Percentiles rank a stretch among this genome's conserved stretches.
Conservation (phyloP, 2,113 vertebrate genomes). For the Toxotes jaculatrix region DNA sequence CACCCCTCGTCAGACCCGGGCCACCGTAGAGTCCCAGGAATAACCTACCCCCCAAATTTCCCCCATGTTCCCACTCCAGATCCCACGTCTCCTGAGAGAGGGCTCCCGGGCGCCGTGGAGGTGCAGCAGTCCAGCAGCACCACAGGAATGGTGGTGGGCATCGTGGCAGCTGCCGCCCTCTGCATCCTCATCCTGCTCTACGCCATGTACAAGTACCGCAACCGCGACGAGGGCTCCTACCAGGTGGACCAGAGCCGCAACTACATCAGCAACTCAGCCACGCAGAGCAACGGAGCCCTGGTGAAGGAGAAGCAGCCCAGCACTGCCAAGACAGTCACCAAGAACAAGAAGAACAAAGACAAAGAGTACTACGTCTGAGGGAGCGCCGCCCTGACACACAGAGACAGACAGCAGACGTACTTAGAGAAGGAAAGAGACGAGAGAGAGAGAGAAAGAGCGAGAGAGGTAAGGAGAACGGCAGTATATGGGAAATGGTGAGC, state of each 20-base stretch:
- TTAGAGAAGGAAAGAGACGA: slow-evolving; percentile 68
- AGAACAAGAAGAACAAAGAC: slow-evolving; percentile 97
- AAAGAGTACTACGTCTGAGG: slow-evolving; percentile 96
- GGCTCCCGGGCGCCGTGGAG: slow-evolving; percentile 91
- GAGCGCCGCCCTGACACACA: slow-evolving; percentile 48
- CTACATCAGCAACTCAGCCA: slow-evolving; percentile 96
- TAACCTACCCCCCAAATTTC: slow-evolving; percentile 90
- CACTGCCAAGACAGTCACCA: slow-evolving; percentile 89
- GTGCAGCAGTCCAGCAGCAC: slow-evolving; percentile 96
- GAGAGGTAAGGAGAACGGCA: slow-evolving; percentile 31
- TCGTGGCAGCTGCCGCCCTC: slow-evolving; percentile 93
- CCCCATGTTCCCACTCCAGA: slow-evolving; percentile 92
- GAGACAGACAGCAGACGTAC: slow-evolving; percentile 62
- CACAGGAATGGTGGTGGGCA: slow-evolving; percentile 97
- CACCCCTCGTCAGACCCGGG: slow-evolving; percentile 88
- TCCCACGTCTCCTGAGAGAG: slow-evolving; percentile 89
- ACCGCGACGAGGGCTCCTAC: slow-evolving; percentile 95
- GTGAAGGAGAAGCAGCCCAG: slow-evolving; percentile 91
- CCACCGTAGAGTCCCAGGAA: slow-evolving; percentile 84
- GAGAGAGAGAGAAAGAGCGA: slow-evolving; percentile 54
- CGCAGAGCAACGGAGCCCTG: slow-evolving; percentile 90
- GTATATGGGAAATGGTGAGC: slow-evolving; percentile 27
- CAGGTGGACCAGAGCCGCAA: slow-evolving; percentile 96
- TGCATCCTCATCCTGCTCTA: slow-evolving; percentile 97
- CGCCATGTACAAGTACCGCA: slow-evolving; percentile 98